Evolutionary conservation across 37 sponge, comb jelly and placozoan species (phyloP).

Genomic region (Crambe crambe): DNA sequence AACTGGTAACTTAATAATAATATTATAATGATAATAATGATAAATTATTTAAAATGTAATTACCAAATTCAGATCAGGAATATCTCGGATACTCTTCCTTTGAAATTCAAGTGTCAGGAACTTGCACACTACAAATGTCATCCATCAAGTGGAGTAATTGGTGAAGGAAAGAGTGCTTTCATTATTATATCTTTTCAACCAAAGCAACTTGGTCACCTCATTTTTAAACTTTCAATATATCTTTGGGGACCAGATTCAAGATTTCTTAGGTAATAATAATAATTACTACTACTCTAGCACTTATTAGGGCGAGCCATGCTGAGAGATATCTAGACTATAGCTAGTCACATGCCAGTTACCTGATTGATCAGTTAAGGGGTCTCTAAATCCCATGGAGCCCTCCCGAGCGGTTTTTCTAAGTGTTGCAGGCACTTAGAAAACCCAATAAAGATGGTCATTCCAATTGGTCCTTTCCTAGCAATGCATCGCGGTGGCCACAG

Average conservation of each 20-base stretch:
- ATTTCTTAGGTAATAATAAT: background rate
- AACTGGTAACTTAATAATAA: no score
- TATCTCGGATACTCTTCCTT: constrained; percentile 52
- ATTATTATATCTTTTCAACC: constrained; percentile 47
- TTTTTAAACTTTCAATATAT: constrained; percentile 35
- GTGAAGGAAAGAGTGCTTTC: constrained; percentile 1
- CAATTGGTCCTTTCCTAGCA: no score
- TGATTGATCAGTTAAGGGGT: no score
- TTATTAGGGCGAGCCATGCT: no score
- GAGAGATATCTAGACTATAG: no score
- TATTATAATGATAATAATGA: background rate
- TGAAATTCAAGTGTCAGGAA: constrained; percentile 11
- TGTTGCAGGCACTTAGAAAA: no score
- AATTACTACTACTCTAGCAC: no score
- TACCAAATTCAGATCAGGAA: constrained; percentile 23
- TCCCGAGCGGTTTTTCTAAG: no score
- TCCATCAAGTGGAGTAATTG: constrained; percentile 41
- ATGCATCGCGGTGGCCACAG: no score
- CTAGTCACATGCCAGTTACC: no score
- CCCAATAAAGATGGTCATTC: no score
- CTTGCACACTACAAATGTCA: constrained; percentile 59
- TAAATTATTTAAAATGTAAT: background rate
- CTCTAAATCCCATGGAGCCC: no score
- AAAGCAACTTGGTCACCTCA: constrained; percentile 55
- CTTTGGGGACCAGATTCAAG: constrained; percentile 10